Conservation (phyloP, 2,113 vertebrate species). For the Irena cyanogastra region DNA sequence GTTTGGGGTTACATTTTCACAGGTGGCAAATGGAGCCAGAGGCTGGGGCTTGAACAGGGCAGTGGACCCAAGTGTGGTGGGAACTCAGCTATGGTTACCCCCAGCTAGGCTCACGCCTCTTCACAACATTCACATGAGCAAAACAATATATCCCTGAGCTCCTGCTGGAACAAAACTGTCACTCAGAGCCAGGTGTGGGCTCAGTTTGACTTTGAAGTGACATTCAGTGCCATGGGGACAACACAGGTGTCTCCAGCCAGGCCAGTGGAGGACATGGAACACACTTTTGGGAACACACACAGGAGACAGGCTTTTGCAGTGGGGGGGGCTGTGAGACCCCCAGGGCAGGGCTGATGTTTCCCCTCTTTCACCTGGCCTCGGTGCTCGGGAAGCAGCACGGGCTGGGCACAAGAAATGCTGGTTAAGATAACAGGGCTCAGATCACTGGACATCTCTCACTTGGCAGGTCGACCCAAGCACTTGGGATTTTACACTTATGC, state of each 20-base stretch:
- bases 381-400: not conserved
- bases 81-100: not conserved
- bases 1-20: not conserved
- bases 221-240: not conserved
- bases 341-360: not conserved
- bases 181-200: not conserved
- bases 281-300: no score
- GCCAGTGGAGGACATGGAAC: not conserved
- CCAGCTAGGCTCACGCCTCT: not conserved
- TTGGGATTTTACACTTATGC: not conserved
- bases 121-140: not conserved
- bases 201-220: not conserved
- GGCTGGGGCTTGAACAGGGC: not conserved
- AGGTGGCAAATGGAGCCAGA: not conserved
- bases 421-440: not conserved
- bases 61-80: not conserved
- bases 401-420: accelerated
- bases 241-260: not conserved
- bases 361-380: accelerated
- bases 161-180: accelerated
- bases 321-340: accelerated
- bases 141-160: not conserved
- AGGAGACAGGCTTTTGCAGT: not conserved
- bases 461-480: not conserved
- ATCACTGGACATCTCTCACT: not conserved